phyloP scores from a whole-genome alignment of 2,797 vertebrate genomes.

The Odontamblyopus rebecca region DNA sequence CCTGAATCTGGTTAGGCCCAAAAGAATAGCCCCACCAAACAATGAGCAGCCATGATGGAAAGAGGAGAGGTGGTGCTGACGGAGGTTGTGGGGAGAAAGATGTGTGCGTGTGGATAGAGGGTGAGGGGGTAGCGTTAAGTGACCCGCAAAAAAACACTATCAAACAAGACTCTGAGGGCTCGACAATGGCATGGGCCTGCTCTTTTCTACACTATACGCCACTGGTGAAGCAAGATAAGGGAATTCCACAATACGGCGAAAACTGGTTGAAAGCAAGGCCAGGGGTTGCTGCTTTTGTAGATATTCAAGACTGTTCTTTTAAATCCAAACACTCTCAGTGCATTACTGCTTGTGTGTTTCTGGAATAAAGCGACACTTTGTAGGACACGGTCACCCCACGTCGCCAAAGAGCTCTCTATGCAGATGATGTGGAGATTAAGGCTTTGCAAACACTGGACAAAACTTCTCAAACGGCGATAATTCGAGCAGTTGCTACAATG shows the following conservation, averaged over 20 bases:
- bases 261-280: slow-evolving; percentile 64
- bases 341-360: slow-evolving; percentile 81
- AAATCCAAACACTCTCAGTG: slow-evolving; percentile 71
- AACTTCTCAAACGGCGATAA: slow-evolving; percentile 59
- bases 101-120: slow-evolving; percentile 12
- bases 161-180: slow-evolving; percentile 77
- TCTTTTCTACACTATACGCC: slow-evolving; percentile 73
- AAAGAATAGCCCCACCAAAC: slow-evolving; percentile 76
- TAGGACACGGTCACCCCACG: slow-evolving; percentile 79
- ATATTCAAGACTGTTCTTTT: slow-evolving; percentile 64
- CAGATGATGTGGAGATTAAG: slow-evolving; percentile 75
- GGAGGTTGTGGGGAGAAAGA: slow-evolving; percentile 29
- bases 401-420: slow-evolving; percentile 74
- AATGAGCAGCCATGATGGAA: slow-evolving; percentile 61
- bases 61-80: slow-evolving; percentile 16
- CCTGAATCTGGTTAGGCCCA: slow-evolving; percentile 79
- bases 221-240: slow-evolving; percentile 83
- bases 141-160: slow-evolving; percentile 80
- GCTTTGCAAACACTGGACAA: slow-evolving; percentile 48
- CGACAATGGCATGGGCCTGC: slow-evolving; percentile 76
- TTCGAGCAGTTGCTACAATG: slow-evolving; percentile 62
- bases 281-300: slow-evolving; percentile 64
- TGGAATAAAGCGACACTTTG: slow-evolving; percentile 82
- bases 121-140: slow-evolving; percentile 75
- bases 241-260: slow-evolving; percentile 78